Conservation (phyloP, 2,113 vertebrate species). For the Tachysurus vachellii region DNA sequence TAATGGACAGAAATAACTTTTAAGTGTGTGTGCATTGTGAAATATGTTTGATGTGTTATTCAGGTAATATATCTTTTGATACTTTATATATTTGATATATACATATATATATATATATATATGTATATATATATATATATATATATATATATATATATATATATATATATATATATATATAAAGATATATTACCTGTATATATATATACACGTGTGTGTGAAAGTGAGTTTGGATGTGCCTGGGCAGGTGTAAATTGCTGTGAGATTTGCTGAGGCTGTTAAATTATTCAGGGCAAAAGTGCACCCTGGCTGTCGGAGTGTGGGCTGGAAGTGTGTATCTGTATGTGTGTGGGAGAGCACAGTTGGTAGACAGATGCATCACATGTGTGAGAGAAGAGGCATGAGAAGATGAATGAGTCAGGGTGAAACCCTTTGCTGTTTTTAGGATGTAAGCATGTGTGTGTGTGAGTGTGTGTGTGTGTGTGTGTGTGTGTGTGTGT, state of each 20-base stretch:
- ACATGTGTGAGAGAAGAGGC: slow-evolving; percentile 19
- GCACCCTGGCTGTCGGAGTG: slow-evolving; percentile 30
- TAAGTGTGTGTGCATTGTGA: not conserved
- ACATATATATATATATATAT: not conserved
- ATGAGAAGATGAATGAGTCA: slow-evolving; percentile 42
- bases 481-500: slow-evolving; percentile 23
- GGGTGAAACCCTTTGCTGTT: slow-evolving; percentile 24
- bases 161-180: not conserved
- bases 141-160: not conserved
- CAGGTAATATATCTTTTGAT: not conserved
- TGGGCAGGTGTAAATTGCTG: slow-evolving; percentile 52
- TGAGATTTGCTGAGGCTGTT: slow-evolving; percentile 43
- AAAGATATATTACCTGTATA: too few relatives aligned
- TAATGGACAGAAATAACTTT: not conserved
- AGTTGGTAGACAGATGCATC: slow-evolving; percentile 28
- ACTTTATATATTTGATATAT: too few relatives aligned
- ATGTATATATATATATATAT: too few relatives aligned
- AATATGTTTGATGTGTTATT: not conserved
- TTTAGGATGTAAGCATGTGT: slow-evolving; percentile 14
- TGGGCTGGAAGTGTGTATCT: slow-evolving; percentile 31
- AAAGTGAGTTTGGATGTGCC: slow-evolving; percentile 25
- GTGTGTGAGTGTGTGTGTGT: slow-evolving; percentile 16
- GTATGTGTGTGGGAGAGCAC: slow-evolving; percentile 19
- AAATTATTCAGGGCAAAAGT: slow-evolving; percentile 52
- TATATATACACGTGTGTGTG: slow-evolving; percentile 9